Percentiles rank a stretch among this genome's conserved stretches.
phyloP scores from a whole-genome alignment of 2,888 invertebrate genomes.

The Troides aeacus region DNA sequence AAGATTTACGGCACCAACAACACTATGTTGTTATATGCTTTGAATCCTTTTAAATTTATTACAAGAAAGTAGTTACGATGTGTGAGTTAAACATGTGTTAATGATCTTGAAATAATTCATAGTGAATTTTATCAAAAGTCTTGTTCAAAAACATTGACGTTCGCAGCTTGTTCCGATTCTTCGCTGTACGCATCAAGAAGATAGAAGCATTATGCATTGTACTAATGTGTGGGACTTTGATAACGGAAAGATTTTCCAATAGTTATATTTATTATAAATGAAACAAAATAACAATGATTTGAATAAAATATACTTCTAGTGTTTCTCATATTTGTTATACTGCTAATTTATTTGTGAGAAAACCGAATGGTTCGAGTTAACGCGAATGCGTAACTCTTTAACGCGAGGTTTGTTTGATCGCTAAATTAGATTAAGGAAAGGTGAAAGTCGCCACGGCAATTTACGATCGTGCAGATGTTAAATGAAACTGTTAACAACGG shows the following conservation, averaged over 20 bases:
- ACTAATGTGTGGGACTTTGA: no score
- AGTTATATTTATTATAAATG: no score
- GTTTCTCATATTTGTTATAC: neutral
- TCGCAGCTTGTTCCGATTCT: no score
- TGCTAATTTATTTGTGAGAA: neutral
- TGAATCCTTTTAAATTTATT: neutral
- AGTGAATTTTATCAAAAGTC: neutral
- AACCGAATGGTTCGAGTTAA: conserved; percentile 5
- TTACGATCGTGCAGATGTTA: conserved; percentile 30
- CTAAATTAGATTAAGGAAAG: conserved; percentile 28
- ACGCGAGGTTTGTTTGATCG: conserved; percentile 24
- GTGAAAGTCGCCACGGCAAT: conserved; percentile 30
- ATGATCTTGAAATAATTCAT: neutral
- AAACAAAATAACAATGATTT: no score
- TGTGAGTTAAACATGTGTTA: neutral
- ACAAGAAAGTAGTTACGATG: neutral
- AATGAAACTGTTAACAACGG: conserved; percentile 30
- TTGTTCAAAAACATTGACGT: no score
- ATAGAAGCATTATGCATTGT: no score
- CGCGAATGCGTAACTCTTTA: conserved; percentile 24
- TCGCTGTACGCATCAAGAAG: no score
- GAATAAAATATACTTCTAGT: neutral
- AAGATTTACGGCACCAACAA: conserved; percentile 3
- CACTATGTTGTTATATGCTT: neutral
- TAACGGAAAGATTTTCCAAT: no score